Conservation (phyloP, 1,140 invertebrate genomes). For the Drusus annulatus region DNA sequence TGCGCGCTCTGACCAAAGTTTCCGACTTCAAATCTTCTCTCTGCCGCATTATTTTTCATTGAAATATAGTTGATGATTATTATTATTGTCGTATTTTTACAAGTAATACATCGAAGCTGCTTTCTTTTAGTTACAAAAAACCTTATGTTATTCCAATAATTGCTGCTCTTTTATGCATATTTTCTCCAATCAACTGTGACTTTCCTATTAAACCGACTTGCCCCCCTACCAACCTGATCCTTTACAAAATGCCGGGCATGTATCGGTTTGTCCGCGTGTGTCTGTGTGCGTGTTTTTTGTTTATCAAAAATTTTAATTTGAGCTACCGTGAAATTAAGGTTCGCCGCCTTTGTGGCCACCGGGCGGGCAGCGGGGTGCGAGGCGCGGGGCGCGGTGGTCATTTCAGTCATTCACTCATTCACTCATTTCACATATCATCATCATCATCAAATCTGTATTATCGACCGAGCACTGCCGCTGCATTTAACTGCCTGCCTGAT, state of each 20-base stretch:
- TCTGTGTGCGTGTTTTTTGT: constrained; percentile 52
- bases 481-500: background rate
- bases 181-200: too few species aligned
- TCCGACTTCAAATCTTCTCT: too few species aligned
- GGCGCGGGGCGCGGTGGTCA: background rate
- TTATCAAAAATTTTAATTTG: constrained; percentile 71
- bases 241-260: background rate
- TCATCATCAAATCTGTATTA: constrained; percentile 35
- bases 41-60: too few species aligned
- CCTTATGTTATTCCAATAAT: too few species aligned
- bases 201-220: background rate
- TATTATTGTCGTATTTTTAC: too few species aligned
- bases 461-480: background rate
- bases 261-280: constrained; percentile 5
- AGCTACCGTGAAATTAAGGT: constrained; percentile 72
- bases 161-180: too few species aligned
- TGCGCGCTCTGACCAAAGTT: too few species aligned
- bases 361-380: background rate
- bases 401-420: too few species aligned
- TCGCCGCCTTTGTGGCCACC: constrained; percentile 66
- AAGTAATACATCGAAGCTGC: too few species aligned
- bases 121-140: too few species aligned
- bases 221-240: background rate
- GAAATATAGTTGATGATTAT: too few species aligned
- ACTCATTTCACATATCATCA: constrained; percentile 40